Evolutionary conservation across 2,888 invertebrate genomes (phyloP).

Genomic region (Caenorhabditis sulstoni): DNA sequence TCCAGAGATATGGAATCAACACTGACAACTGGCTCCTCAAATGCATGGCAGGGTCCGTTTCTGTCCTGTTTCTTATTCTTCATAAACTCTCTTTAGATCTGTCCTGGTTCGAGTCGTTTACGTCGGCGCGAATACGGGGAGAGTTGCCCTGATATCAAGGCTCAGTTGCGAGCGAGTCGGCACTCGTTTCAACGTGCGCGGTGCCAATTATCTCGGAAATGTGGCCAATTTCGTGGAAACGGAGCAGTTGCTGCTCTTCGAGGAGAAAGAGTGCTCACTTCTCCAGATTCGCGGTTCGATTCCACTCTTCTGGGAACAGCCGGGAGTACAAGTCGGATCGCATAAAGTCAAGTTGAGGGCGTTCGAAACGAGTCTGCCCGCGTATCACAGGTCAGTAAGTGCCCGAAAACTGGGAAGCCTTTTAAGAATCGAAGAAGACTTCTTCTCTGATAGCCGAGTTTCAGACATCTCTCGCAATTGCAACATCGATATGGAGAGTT

Average conservation of each 20-base stretch:
- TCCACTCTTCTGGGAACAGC: slow-evolving; percentile 99
- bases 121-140: slow-evolving; percentile 93
- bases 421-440: background rate
- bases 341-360: slow-evolving; percentile 97
- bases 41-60: slow-evolving; percentile 89
- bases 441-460: background rate
- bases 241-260: slow-evolving; percentile 86
- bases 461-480: slow-evolving; percentile 82
- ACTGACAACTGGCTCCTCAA: slow-evolving; percentile 93
- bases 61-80: slow-evolving; percentile 82
- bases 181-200: slow-evolving; percentile 96
- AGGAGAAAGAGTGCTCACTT: slow-evolving; percentile 92
- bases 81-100: slow-evolving; percentile 81
- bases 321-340: slow-evolving; percentile 94
- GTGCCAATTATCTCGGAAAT: slow-evolving; percentile 98
- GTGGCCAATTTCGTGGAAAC: slow-evolving; percentile 99
- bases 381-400: slow-evolving; percentile 86
- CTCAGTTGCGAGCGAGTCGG: slow-evolving; percentile 98
- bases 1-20: slow-evolving; percentile 92
- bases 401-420: too few relatives aligned
- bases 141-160: slow-evolving; percentile 94
- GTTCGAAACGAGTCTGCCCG: slow-evolving; percentile 93
- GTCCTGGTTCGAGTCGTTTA: slow-evolving; percentile 98
- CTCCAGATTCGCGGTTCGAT: slow-evolving; percentile 94
- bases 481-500: slow-evolving; percentile 94